These are phyloP conservation scores for Sphenopsis melanotis DNA, from an alignment of 2,797 vertebrate species.

Conservation along the genomic window DNA sequence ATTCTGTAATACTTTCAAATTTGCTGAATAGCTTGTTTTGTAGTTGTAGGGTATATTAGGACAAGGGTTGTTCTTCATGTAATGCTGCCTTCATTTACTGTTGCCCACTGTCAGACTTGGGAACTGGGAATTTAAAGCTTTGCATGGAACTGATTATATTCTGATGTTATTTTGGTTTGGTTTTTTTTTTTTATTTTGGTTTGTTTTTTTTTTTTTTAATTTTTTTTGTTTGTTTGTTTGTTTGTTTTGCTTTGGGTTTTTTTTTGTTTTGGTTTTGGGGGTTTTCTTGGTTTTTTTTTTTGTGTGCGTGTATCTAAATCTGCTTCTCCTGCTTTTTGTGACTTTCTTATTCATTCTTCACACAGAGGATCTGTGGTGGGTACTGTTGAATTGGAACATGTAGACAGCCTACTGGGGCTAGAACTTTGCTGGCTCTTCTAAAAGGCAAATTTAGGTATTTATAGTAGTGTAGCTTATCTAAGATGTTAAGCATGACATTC, in stretches of 20 bases:
- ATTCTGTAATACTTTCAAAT: not conserved
- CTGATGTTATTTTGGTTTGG: not conserved
- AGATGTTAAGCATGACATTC: not conserved
- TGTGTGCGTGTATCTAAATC: not conserved
- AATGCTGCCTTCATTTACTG: not conserved
- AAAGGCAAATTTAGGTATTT: not conserved
- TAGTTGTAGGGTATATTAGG: not conserved
- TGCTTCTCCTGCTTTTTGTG: not conserved
- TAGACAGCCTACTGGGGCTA: not conserved
- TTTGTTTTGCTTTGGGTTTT: not conserved
- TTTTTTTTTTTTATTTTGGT: not conserved
- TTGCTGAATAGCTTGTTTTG: not conserved
- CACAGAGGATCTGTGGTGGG: not conserved
- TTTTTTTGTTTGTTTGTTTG: not conserved
- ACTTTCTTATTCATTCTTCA: not conserved
- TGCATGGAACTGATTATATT: not conserved
- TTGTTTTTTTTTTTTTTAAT: too few relatives aligned
- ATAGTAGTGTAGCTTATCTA: not conserved
- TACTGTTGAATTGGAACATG: not conserved
- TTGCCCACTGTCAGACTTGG: not conserved
- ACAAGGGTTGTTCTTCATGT: not conserved
- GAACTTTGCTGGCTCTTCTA: not conserved
- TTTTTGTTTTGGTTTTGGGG: not conserved
- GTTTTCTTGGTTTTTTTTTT: too few relatives aligned
- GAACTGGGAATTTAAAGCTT: not conserved